Evolutionary conservation across 2,888 invertebrate genomes (phyloP).

Genomic region (Chloromyia formosa): DNA sequence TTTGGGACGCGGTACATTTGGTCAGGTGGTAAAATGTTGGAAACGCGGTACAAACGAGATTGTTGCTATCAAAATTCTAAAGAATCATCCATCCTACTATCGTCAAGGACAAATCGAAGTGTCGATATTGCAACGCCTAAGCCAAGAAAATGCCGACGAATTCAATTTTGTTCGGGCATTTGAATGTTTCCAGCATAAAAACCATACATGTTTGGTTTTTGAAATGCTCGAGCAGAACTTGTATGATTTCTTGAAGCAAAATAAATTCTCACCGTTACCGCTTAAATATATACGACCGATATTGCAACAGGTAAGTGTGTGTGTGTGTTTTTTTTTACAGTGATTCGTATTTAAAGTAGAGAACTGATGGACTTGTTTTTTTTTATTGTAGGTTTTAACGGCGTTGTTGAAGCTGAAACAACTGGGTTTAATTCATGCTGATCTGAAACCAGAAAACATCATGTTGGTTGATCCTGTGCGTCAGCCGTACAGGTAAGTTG

Average conservation of each 20-base stretch:
- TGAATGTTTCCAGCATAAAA: constrained; percentile 99
- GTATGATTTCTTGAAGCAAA: constrained; percentile 99
- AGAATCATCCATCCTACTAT: constrained; percentile 99
- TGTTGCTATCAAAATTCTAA: constrained; percentile 99
- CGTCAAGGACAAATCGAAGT: constrained; percentile 99
- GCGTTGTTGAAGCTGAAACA: constrained; percentile 79
- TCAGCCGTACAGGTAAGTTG: constrained; percentile 80
- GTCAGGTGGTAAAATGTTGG: constrained; percentile 99
- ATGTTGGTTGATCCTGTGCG: constrained; percentile 99
- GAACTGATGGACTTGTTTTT: not conserved
- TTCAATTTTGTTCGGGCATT: constrained; percentile 99
- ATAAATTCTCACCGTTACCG: constrained; percentile 98
- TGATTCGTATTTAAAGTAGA: constrained; percentile 5
- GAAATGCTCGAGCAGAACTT: constrained; percentile 99
- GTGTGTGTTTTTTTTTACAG: not conserved
- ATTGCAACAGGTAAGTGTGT: constrained; percentile 86
- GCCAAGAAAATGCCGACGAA: constrained; percentile 98
- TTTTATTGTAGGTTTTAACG: constrained; percentile 66
- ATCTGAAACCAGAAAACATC: constrained; percentile 99
- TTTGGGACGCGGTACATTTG: constrained; percentile 98
- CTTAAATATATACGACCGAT: constrained; percentile 98
- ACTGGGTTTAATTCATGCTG: constrained; percentile 98
- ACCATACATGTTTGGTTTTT: constrained; percentile 98
- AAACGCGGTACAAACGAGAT: constrained; percentile 99
- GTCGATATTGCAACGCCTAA: constrained; percentile 89